Percentiles rank a stretch among this genome's conserved stretches.
Evolutionary conservation across 2,797 vertebrate genomes (phyloP).

Genomic region (Pantherophis vulpinus): DNA sequence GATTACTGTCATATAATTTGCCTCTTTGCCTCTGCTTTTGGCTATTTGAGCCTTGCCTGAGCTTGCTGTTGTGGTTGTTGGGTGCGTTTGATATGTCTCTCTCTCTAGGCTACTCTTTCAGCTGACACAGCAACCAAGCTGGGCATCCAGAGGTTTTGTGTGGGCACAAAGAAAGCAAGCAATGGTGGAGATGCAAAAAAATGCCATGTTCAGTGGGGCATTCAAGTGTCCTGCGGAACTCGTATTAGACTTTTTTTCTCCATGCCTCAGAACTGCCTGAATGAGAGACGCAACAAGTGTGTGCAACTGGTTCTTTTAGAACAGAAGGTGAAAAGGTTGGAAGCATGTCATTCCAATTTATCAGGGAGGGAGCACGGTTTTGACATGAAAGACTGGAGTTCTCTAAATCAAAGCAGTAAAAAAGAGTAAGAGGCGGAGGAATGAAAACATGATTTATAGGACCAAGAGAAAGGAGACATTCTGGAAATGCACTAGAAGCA

Average conservation of each 20-base stretch:
- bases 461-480: neutral
- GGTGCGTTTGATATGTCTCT: neutral
- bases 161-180: neutral
- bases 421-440: neutral
- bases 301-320: neutral
- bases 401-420: neutral
- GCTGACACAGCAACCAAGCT: neutral
- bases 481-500: neutral
- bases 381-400: neutral
- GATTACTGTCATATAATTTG: neutral
- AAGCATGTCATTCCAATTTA: neutral
- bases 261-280: neutral
- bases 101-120: neutral
- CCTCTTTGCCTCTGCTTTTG: neutral
- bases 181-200: neutral
- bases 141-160: neutral
- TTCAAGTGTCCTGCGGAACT: neutral
- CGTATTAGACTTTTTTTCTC: neutral
- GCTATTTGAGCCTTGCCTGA: neutral
- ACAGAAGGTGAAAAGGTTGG: neutral
- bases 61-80: neutral
- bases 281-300: neutral
- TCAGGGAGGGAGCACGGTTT: neutral
- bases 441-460: neutral
- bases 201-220: neutral